Evolutionary conservation across 2,113 vertebrate species (phyloP).

Genomic region (Ptychochromis oligacanthus): DNA sequence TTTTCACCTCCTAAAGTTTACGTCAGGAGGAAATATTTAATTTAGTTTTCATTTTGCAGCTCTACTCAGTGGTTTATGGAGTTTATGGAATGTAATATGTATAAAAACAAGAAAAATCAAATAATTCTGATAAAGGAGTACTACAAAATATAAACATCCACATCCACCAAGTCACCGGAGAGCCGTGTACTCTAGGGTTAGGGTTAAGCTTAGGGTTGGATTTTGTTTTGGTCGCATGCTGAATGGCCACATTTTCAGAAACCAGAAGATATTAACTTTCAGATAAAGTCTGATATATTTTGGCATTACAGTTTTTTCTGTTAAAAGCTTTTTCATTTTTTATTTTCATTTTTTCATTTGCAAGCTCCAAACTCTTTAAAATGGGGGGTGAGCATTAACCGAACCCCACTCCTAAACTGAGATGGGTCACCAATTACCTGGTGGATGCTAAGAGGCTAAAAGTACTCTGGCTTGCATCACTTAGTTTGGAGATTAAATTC

Average conservation of each 20-base stretch:
- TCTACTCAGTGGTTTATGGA: background rate
- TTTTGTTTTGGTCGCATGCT: background rate
- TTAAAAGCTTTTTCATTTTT: slow-evolving; percentile 1
- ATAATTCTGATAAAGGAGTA: background rate
- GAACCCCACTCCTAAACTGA: background rate
- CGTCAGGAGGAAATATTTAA: background rate
- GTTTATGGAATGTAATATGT: background rate
- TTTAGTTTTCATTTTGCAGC: background rate
- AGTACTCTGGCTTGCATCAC: background rate
- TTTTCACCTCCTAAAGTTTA: background rate
- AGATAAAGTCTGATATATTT: background rate
- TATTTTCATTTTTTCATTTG: slow-evolving; percentile 1
- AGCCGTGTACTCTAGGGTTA: background rate
- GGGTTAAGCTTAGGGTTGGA: background rate
- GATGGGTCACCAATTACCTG: background rate
- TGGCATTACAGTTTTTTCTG: background rate
- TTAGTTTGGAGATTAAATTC: too few relatives aligned
- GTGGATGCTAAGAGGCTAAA: background rate
- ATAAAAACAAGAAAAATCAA: background rate
- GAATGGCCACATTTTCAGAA: background rate
- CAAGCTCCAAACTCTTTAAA: background rate
- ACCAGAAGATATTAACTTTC: background rate
- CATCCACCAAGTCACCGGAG: background rate
- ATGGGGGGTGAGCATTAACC: background rate
- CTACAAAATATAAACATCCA: background rate